A percentile compares a stretch with the other conserved stretches of the same genome.
Conservation (phyloP, 2,113 vertebrate species). For the Hystrix cristata region DNA sequence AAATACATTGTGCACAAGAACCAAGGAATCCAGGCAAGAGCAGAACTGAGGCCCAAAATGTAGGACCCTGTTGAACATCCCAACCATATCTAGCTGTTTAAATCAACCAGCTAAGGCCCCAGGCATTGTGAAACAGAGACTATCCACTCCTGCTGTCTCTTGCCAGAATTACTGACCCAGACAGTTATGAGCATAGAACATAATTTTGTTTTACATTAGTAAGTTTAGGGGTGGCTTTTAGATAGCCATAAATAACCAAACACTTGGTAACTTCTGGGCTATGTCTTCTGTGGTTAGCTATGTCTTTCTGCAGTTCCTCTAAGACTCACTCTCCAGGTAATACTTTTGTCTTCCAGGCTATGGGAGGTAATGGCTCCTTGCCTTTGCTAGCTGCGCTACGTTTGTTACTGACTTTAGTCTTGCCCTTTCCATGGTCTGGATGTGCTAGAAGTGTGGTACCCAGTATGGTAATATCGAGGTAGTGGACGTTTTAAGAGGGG, state of each 20-base stretch:
- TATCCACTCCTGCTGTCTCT: background rate
- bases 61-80: background rate
- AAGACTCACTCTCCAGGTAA: background rate
- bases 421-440: background rate
- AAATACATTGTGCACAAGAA: background rate
- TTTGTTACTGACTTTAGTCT: background rate
- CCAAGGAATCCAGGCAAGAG: background rate
- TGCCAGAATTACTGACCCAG: background rate
- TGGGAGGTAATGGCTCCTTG: background rate
- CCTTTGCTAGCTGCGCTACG: background rate
- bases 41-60: background rate
- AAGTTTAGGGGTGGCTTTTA: background rate
- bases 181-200: background rate
- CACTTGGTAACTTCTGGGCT: background rate
- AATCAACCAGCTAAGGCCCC: background rate
- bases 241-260: background rate
- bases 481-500: background rate
- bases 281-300: background rate
- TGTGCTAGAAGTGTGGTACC: background rate
- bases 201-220: background rate
- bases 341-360: too few relatives aligned
- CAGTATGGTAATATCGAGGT: background rate
- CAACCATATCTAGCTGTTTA: background rate
- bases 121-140: background rate
- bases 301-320: background rate